phyloP scores from a whole-genome alignment of 2,888 invertebrate species.

The Drosophila dives region DNA sequence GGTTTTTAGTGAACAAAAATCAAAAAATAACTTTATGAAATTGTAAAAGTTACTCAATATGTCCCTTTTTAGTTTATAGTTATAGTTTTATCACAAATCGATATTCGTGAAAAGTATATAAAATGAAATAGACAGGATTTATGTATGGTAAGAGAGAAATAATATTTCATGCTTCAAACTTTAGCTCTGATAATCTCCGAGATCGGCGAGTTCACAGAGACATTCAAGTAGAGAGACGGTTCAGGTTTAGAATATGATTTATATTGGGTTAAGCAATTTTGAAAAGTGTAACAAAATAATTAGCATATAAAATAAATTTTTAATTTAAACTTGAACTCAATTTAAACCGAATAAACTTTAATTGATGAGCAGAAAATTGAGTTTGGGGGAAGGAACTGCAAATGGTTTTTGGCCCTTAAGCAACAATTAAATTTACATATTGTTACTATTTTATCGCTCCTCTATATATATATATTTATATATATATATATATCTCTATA shows the following conservation, averaged over 20 bases:
- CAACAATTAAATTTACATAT: constrained; percentile 51
- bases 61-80: too few species aligned
- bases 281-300: background rate
- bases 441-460: constrained; percentile 51
- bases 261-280: background rate
- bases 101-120: too few species aligned
- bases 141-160: too few species aligned
- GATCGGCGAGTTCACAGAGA: too few species aligned
- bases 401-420: constrained; percentile 32
- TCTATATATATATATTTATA: constrained; percentile 32
- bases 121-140: too few species aligned
- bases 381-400: constrained; percentile 17
- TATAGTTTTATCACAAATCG: too few species aligned
- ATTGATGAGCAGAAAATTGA: constrained; percentile 39
- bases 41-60: too few species aligned
- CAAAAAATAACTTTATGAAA: too few species aligned
- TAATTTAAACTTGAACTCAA: constrained; percentile 7
- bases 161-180: too few species aligned
- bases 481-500: constrained; percentile 8
- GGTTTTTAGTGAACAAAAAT: too few species aligned
- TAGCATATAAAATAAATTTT: background rate
- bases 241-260: background rate
- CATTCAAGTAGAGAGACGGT: too few species aligned
- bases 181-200: too few species aligned
- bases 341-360: constrained; percentile 35